Evolutionary conservation across 2,888 invertebrate genomes (phyloP), one percentile per base, ranked within the genome.

Genomic region (Colostygia pectinataria): DNA sequence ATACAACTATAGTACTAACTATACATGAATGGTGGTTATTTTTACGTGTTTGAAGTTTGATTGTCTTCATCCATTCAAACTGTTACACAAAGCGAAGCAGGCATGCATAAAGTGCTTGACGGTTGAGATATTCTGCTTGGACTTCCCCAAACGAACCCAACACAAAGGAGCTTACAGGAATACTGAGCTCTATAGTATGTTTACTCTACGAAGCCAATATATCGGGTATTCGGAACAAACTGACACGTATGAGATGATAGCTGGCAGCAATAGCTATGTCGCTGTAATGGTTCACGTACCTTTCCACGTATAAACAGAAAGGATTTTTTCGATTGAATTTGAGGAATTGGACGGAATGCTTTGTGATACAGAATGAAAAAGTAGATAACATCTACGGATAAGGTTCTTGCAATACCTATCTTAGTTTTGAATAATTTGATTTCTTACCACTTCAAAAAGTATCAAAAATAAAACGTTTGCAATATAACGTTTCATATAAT

Each of bases 231-330:
- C 53, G 49, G 42, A 52, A 53, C 48, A 51, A 58, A 51, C 55
- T 58, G 56, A 55, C 58, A 57, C 61, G 58, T 56, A 50, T 46
- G 50, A 56, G 55, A 52, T 56, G 60, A 61, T 61, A 55, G 59
- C 53, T 46, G 27, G 44, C 52, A 54, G 55, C 50, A 58, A 57
- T 57, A 60, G 56, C 55, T 56, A 42, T 57, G 56, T 52, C 52
- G 45, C 45, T 32, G 54, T 58, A 58, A 61, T 61, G 55, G 44
- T 49, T 41, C 60, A 34, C 55, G 50, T 47, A 47, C 54, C 38
- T 45, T 48, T 49, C 33, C 34, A 38, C 29, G 27, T 48, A 41
- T 38, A 40, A 45, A 48, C 41, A 53, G 44, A 57, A 43, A 55
- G 48, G 53, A 55, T 52, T 57, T 55, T 57, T 55, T 57, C 47